phyloP scores from a whole-genome alignment of 1,140 invertebrate species.

The Bombus vancouverensis region DNA sequence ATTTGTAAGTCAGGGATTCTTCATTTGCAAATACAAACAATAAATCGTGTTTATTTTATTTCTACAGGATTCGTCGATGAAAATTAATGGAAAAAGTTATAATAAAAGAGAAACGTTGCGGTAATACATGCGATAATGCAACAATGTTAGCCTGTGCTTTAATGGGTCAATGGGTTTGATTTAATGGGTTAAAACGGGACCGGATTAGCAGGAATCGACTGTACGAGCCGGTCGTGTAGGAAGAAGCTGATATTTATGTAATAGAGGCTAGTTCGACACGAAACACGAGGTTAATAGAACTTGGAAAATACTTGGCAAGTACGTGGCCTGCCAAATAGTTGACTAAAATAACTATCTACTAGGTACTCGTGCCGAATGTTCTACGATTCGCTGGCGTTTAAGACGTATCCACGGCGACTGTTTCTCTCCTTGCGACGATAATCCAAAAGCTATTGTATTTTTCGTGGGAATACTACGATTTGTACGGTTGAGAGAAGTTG shows the following conservation, averaged over 20 bases:
- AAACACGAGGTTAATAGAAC: slow-evolving; percentile 73
- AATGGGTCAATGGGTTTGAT: too few relatives aligned
- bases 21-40: too few relatives aligned
- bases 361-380: slow-evolving; percentile 36
- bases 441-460: neutral
- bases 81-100: too few relatives aligned
- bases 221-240: neutral
- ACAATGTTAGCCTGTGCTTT: too few relatives aligned
- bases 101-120: too few relatives aligned
- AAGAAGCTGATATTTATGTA: slow-evolving; percentile 9
- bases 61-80: too few relatives aligned
- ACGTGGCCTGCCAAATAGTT: slow-evolving; percentile 73
- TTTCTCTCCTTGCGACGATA: neutral
- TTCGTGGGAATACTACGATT: neutral
- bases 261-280: slow-evolving; percentile 37
- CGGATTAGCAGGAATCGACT: neutral
- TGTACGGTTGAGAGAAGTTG: neutral
- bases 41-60: too few relatives aligned
- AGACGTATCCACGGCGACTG: too few relatives aligned
- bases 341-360: slow-evolving; percentile 69
- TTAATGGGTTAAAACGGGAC: neutral
- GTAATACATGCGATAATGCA: too few relatives aligned
- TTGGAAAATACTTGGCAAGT: slow-evolving; percentile 72
- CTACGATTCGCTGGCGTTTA: slow-evolving; percentile 15
- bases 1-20: too few relatives aligned